Percentiles rank a stretch among this genome's conserved stretches.
Conservation (phyloP, 2,888 invertebrate species). For the Embidobia sp. region DNA sequence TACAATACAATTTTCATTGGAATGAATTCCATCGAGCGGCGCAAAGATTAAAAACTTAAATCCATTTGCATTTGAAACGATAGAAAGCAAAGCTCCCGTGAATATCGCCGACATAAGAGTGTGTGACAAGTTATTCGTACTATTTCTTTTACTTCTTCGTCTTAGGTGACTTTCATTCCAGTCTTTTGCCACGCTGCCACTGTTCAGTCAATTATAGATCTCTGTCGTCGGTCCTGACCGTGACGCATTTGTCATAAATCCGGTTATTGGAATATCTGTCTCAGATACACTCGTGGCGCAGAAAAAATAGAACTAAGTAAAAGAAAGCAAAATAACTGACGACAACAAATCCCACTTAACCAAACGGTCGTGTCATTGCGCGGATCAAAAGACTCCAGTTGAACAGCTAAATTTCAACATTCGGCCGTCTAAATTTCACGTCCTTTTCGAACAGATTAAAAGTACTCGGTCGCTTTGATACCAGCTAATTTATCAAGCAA, state of each 20-base stretch:
- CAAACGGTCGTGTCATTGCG: constrained; percentile 1
- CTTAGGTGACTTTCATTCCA: constrained; percentile 62
- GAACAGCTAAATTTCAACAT: no score
- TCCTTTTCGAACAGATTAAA: no score
- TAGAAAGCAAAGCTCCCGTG: constrained; percentile 49
- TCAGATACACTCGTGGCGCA: constrained; percentile 19
- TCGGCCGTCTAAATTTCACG: no score
- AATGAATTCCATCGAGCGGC: background rate
- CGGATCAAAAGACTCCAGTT: background rate
- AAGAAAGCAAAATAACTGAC: background rate
- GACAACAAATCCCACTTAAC: constrained; percentile 15
- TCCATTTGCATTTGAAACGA: constrained; percentile 54
- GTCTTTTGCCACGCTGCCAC: constrained; percentile 53
- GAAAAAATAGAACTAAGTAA: constrained; percentile 17
- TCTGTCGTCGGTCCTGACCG: constrained; percentile 63
- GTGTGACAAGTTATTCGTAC: constrained; percentile 57
- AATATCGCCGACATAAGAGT: constrained; percentile 28
- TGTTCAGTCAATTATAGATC: constrained; percentile 65
- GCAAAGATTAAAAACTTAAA: constrained; percentile 25
- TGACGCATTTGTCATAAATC: constrained; percentile 66
- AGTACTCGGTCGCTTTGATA: no score
- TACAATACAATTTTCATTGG: background rate
- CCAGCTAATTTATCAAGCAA: no score
- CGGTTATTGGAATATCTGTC: constrained; percentile 61
- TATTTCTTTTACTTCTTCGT: constrained; percentile 53